Percentiles rank a stretch among this genome's conserved stretches.
Conservation (phyloP, 2,888 invertebrate genomes). For the Holacanthella duospinosa region DNA sequence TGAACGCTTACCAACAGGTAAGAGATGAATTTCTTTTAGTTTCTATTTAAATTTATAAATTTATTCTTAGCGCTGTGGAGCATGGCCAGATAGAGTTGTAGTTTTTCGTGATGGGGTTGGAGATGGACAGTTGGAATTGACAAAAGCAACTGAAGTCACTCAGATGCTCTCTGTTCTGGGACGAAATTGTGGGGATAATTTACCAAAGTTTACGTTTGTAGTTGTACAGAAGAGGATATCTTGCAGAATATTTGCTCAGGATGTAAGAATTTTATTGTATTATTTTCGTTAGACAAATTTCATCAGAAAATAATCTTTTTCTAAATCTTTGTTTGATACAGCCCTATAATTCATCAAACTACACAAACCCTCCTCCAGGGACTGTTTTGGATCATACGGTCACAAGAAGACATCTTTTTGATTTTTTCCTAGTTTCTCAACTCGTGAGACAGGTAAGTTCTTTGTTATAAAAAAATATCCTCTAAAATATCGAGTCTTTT, state of each 20-base stretch:
- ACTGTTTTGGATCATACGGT: slow-evolving; percentile 72
- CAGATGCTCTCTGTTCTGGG: slow-evolving; percentile 44
- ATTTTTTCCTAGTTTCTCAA: slow-evolving; percentile 82
- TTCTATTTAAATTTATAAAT: slow-evolving; percentile 5
- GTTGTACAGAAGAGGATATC: slow-evolving; percentile 90
- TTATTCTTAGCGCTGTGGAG: slow-evolving; percentile 48
- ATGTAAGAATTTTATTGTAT: slow-evolving; percentile 1
- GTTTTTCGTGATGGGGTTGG: slow-evolving; percentile 90
- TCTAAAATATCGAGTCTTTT: too few relatives aligned
- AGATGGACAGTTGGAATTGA: slow-evolving; percentile 67
- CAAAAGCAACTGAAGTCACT: slow-evolving; percentile 64
- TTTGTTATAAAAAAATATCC: too few relatives aligned
- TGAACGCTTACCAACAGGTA: slow-evolving; percentile 55
- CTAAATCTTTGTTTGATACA: too few relatives aligned
- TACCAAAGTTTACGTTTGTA: slow-evolving; percentile 60
- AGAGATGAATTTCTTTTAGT: background rate
- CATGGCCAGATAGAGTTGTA: slow-evolving; percentile 66
- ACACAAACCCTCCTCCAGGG: slow-evolving; percentile 69
- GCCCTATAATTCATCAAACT: background rate
- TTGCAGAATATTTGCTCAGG: background rate
- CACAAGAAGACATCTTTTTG: slow-evolving; percentile 65
- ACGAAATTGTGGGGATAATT: background rate
- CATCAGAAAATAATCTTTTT: background rate
- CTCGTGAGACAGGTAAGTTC: slow-evolving; percentile 55
- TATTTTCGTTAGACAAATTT: too few relatives aligned